Percentiles rank a stretch among this genome's conserved stretches.
Evolutionary conservation across 2,113 vertebrate genomes (phyloP).

Genomic region (Silurus asotus): DNA sequence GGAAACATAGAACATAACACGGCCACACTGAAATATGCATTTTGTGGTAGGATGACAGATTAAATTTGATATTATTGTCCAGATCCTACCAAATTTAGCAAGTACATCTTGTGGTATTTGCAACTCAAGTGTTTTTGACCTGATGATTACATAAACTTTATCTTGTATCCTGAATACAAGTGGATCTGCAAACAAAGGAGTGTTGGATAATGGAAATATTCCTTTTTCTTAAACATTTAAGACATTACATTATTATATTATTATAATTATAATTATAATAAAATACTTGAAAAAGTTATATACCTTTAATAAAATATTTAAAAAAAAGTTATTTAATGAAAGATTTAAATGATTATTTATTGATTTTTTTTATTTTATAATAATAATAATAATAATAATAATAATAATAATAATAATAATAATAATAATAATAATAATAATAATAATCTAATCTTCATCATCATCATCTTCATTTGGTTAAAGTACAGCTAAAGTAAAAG

Average conservation of each 20-base stretch:
- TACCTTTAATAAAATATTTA: no score
- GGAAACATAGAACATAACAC: background rate
- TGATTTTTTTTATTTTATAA: no score
- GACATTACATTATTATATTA: no score
- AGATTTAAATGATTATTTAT: no score
- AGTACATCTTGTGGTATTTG: background rate
- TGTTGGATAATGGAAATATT: no score
- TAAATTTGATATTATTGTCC: background rate
- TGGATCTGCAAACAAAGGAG: background rate
- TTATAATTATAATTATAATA: no score
- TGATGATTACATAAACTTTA: background rate
- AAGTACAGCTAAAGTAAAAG: background rate
- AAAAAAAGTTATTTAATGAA: no score
- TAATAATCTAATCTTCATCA: background rate
- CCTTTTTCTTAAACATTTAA: no score
- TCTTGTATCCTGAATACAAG: background rate
- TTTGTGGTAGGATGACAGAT: background rate
- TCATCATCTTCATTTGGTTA: background rate
- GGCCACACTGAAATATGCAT: background rate
- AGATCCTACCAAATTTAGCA: background rate
- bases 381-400: no score
- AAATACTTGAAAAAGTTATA: no score
- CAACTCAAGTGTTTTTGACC: background rate
- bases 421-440: background rate
- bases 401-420: background rate